Conservation (phyloP, 2,888 invertebrate species). For the Volucella inanis region DNA sequence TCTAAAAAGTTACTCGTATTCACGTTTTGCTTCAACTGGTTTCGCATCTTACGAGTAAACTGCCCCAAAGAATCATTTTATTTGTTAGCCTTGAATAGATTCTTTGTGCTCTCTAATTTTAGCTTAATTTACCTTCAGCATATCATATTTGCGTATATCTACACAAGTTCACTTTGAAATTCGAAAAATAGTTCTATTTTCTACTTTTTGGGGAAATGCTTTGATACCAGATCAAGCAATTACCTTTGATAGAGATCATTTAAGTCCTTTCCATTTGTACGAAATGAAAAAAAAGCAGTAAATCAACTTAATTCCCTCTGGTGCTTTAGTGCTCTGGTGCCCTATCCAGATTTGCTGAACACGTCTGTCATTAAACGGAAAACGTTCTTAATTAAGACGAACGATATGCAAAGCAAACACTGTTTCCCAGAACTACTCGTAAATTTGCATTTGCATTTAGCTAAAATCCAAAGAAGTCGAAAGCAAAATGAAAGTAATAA, state of each 20-base stretch:
- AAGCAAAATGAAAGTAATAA: conserved; percentile 67
- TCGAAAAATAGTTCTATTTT: neutral
- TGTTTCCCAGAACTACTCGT: conserved; percentile 16
- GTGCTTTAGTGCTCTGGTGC: neutral
- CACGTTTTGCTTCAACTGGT: too few relatives aligned
- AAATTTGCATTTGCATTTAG: conserved; percentile 48
- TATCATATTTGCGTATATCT: too few relatives aligned
- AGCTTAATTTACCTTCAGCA: too few relatives aligned
- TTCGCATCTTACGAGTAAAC: too few relatives aligned
- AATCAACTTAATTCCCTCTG: conserved; percentile 41
- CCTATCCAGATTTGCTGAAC: conserved; percentile 40
- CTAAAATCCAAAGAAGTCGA: conserved; percentile 31
- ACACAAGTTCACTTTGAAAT: too few relatives aligned
- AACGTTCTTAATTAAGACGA: conserved; percentile 65
- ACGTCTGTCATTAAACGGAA: conserved; percentile 47
- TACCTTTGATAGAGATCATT: conserved; percentile 15
- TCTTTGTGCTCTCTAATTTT: too few relatives aligned
- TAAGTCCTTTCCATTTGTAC: neutral
- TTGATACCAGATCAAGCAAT: conserved; percentile 2
- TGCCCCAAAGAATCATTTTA: too few relatives aligned
- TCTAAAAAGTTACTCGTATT: too few relatives aligned
- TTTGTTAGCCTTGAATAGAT: too few relatives aligned
- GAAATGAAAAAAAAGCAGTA: conserved; percentile 6
- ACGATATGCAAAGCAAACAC: conserved; percentile 60
- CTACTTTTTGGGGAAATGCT: too few relatives aligned